Base-by-base conservation (phyloP, 30 jellyfish, hydroid and myxozoan genomes). In the Nemopilema nomurai region DNA sequence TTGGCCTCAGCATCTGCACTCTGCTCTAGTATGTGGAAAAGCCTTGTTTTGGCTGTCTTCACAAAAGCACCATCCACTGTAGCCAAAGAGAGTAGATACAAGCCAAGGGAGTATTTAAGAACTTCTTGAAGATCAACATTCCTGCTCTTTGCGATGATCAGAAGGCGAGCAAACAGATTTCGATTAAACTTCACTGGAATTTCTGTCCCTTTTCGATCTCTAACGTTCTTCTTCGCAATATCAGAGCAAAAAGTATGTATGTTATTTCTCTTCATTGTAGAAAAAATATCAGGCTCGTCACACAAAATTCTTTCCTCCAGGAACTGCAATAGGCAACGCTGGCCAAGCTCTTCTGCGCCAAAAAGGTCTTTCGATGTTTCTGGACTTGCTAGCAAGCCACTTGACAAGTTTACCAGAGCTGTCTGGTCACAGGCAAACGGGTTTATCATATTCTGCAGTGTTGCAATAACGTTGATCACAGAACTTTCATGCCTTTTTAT, bases 91-190 rank as follows among this genome's bases (percentile, higher is more conserved):
- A 3, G 76, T 49, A 86, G 86, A 30, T 69, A 82, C 28, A 78
- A 86, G 69, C 91, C 52, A 32, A 80, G 90, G 20, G 90, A 80
- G 51, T 80, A 68, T 6, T 74, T 24, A 22, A 80, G 51, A 8
- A 80, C 90, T 4, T 80, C 90, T 62, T 80, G 71, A 81, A 80
- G 65, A 23, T 80, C 90, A 18, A 80, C 23, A 68, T 80, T 13
- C 16, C 90, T 81, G 41, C 82, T 29, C 67, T 64, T 66, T 65
- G 90, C 90, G 21, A 80, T 28, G 90, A 80, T 81, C 33, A 80
- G 62, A 71, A 80, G 33, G 82, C 73, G 20, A 66, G 82, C 90
- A 68, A 80, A 80, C 81, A 80, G 49, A 3, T 21, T 21, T 78
- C 71, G 69, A 16, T 77, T 41, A 53, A 49, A 51, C 22, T 82